Conservation (phyloP, 2,888 invertebrate species). For the Nomada fabriciana region DNA sequence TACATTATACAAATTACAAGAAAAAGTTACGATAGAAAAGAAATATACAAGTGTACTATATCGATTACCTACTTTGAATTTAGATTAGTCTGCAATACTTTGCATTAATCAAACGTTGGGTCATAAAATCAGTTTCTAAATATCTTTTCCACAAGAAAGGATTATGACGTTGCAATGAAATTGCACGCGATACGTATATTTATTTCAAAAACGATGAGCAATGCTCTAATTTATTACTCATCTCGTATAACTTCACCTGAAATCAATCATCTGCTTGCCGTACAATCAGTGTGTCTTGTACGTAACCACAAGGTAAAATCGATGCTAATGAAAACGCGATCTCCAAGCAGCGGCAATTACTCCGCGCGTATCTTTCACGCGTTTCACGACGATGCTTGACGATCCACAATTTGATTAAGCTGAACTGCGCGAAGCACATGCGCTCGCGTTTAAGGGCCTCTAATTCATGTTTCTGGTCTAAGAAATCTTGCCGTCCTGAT, state of each 20-base stretch:
- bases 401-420: slow-evolving; percentile 19
- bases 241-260: neutral
- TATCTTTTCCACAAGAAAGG: too few relatives aligned
- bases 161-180: too few relatives aligned
- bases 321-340: slow-evolving; percentile 3
- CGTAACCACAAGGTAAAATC: neutral
- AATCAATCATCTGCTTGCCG: neutral
- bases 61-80: too few relatives aligned
- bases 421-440: neutral
- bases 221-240: neutral
- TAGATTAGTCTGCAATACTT: too few relatives aligned
- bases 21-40: too few relatives aligned
- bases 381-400: neutral
- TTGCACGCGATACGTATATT: too few relatives aligned
- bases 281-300: neutral
- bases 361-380: slow-evolving; percentile 11
- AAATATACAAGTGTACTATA: too few relatives aligned
- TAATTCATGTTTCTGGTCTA: neutral
- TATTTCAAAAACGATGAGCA: too few relatives aligned
- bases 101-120: too few relatives aligned
- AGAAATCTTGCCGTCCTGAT: slow-evolving; percentile 16
- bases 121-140: too few relatives aligned
- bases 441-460: slow-evolving; percentile 8
- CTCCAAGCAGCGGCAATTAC: slow-evolving; percentile 9
- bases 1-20: too few relatives aligned